Conservation (phyloP, 2,113 vertebrate genomes). For the Spea multiplicata region DNA sequence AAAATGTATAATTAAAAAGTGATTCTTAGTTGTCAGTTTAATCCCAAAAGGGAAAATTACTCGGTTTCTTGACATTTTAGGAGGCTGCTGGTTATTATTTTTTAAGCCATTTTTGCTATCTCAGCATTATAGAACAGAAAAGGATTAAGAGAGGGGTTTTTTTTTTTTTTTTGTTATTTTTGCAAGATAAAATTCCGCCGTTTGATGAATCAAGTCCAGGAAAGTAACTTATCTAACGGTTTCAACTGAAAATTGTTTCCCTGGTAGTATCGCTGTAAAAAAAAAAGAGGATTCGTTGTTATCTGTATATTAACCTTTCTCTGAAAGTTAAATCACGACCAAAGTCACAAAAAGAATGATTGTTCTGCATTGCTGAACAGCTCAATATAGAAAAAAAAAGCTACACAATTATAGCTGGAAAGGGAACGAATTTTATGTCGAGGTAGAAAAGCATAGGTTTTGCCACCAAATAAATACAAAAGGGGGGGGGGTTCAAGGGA, state of each 20-base stretch:
- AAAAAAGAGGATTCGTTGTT: constrained; percentile 1
- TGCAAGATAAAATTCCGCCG: constrained; percentile 11
- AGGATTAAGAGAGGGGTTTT: not conserved
- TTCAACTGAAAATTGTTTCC: constrained; percentile 8
- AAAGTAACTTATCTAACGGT: constrained; percentile 11
- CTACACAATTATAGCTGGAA: no score
- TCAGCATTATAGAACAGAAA: not conserved
- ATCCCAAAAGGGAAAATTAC: no score
- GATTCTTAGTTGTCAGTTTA: no score
- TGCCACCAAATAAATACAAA: no score
- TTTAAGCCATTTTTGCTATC: not conserved
- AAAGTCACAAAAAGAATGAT: not conserved
- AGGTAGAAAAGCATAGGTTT: no score
- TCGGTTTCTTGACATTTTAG: no score
- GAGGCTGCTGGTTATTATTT: not conserved
- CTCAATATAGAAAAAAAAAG: no score
- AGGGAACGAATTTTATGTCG: no score
- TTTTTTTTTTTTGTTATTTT: not conserved
- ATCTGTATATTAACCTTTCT: constrained; percentile 20
- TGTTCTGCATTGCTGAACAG: not conserved
- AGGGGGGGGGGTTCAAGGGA: no score
- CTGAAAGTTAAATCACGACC: not conserved
- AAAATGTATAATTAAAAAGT: no score
- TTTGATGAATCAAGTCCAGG: constrained; percentile 3
- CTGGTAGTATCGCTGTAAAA: not conserved